phyloP scores from a whole-genome alignment of 2,888 invertebrate genomes.

The Lepas anatifera region DNA sequence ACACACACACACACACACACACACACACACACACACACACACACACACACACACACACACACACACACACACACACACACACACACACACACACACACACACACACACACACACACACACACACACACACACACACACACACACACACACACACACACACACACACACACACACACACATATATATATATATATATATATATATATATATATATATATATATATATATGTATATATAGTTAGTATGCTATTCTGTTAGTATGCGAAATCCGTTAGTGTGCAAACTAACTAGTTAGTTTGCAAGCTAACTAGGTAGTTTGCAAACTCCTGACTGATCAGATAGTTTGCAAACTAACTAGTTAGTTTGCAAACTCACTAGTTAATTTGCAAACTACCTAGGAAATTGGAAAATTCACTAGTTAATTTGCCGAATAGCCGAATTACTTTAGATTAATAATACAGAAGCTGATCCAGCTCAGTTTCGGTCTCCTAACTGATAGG shows the following conservation, averaged over 20 bases:
- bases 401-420: too few relatives aligned
- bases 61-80: neutral
- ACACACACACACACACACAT: neutral
- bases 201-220: neutral
- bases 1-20: neutral
- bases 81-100: neutral
- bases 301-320: too few relatives aligned
- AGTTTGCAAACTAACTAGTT: too few relatives aligned
- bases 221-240: neutral
- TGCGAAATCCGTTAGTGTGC: too few relatives aligned
- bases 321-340: too few relatives aligned
- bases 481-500: too few relatives aligned
- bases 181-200: constrained; percentile 1
- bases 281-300: too few relatives aligned
- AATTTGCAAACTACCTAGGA: too few relatives aligned
- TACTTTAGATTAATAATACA: too few relatives aligned
- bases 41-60: neutral
- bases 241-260: neutral
- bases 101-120: neutral
- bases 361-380: too few relatives aligned
- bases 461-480: too few relatives aligned
- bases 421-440: too few relatives aligned
- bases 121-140: neutral
- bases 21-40: neutral
- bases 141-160: neutral